phyloP scores from a whole-genome alignment of 2,113 vertebrate genomes.

The Mormyrus lacerda region DNA sequence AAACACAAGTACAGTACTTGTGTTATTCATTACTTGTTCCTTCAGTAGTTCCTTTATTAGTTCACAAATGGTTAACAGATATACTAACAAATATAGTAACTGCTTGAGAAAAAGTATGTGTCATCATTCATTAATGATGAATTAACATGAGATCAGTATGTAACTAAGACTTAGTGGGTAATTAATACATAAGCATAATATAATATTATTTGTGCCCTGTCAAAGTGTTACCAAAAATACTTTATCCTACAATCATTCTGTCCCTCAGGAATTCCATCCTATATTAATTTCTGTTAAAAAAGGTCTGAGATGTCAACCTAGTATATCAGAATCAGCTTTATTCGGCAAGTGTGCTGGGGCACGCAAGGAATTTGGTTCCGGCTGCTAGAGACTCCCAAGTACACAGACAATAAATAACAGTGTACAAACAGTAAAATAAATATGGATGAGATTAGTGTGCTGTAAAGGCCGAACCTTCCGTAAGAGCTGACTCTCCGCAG shows the following conservation, averaged over 20 bases:
- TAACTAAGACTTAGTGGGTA: background rate
- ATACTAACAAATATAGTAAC: background rate
- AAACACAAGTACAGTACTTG: background rate
- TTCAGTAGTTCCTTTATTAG: background rate
- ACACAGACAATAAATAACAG: no score
- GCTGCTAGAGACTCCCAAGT: no score
- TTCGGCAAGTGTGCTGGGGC: no score
- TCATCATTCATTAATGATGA: background rate
- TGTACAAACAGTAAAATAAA: no score
- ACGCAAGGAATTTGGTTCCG: no score
- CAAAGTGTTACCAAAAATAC: background rate
- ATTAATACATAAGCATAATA: background rate
- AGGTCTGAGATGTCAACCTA: background rate
- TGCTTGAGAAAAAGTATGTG: background rate
- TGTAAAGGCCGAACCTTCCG: background rate
- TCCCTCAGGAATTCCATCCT: background rate
- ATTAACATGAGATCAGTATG: background rate
- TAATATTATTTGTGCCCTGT: background rate
- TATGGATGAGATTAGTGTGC: background rate
- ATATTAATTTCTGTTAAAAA: background rate
- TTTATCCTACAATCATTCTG: background rate
- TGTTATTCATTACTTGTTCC: background rate
- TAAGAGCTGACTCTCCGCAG: constrained; percentile 45
- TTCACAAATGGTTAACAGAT: background rate
- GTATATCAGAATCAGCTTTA: no score